Evolutionary conservation across 2,113 vertebrate species (phyloP).

Genomic region (Ovibos moschatus): DNA sequence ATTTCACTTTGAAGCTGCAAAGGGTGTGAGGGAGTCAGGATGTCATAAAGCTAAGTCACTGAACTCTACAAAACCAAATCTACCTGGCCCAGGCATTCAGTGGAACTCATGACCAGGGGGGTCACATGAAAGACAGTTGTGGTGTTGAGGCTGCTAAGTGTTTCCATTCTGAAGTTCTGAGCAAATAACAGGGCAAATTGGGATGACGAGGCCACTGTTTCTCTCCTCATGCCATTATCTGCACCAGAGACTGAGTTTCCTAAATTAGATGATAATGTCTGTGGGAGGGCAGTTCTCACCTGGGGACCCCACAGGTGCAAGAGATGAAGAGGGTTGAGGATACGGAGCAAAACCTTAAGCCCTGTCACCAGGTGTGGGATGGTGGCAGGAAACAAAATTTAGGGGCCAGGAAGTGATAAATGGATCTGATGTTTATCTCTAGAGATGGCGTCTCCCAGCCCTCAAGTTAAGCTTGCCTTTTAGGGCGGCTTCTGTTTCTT

Average conservation of each 20-base stretch:
- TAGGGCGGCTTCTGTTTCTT: not conserved
- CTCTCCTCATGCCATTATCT: not conserved
- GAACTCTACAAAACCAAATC: not conserved
- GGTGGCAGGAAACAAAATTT: not conserved
- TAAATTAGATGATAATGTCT: not conserved
- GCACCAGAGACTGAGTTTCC: not conserved
- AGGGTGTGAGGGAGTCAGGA: not conserved
- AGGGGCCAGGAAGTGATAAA: not conserved
- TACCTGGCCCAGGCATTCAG: not conserved
- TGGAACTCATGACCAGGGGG: not conserved
- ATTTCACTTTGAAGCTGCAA: not conserved
- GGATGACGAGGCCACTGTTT: not conserved
- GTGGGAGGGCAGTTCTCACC: not conserved
- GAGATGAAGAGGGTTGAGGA: not conserved
- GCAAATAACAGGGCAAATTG: not conserved
- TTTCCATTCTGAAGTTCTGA: not conserved
- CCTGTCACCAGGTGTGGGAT: not conserved
- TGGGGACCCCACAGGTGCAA: not conserved
- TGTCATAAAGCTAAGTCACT: not conserved
- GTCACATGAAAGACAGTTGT: not conserved
- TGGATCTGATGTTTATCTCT: not conserved
- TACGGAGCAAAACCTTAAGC: not conserved
- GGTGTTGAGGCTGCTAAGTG: not conserved
- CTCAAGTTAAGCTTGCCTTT: not conserved
- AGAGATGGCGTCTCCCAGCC: not conserved